Percentiles rank a stretch among this genome's conserved stretches.
These are phyloP conservation scores for Ochotona curzoniae DNA, from an alignment of 2,113 vertebrate species.

Conservation along the genomic window DNA sequence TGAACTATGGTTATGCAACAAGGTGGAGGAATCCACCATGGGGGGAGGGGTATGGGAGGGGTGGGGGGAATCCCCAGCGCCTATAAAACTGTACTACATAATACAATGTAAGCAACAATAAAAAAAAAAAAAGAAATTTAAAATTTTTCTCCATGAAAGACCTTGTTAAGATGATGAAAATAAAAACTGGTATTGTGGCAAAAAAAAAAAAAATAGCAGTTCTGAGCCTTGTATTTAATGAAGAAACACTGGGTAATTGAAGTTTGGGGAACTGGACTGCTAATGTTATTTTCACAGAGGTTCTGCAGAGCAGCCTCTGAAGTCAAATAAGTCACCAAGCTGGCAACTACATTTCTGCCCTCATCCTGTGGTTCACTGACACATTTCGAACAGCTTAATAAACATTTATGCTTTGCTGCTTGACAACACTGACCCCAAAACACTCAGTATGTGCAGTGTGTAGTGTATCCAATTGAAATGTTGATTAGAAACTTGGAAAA, in stretches of 20 bases:
- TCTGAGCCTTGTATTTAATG: background rate
- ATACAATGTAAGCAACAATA: too few relatives aligned
- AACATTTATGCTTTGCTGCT: conserved; percentile 71
- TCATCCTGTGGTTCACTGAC: conserved; percentile 79
- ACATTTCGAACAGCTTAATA: conserved; percentile 78
- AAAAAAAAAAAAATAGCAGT: background rate
- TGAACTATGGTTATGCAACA: too few relatives aligned
- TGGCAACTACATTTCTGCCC: conserved; percentile 39
- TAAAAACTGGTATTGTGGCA: too few relatives aligned
- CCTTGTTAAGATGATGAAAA: background rate
- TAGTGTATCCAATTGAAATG: conserved; percentile 73
- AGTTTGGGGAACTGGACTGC: background rate
- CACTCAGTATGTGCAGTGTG: conserved; percentile 80
- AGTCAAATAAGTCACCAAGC: background rate
- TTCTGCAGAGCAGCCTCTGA: background rate
- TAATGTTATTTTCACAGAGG: background rate
- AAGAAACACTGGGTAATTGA: background rate
- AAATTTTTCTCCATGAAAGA: too few relatives aligned
- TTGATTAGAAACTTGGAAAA: conserved; percentile 83
- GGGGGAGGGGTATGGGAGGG: too few relatives aligned
- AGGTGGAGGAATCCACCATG: too few relatives aligned
- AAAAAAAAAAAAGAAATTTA: too few relatives aligned
- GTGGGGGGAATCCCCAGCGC: too few relatives aligned
- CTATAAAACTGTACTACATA: too few relatives aligned
- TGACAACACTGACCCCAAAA: conserved; percentile 80